These are phyloP conservation scores for Bhutanitis thaidina DNA, from an alignment of 2,888 invertebrate genomes.

Conservation along the genomic window DNA sequence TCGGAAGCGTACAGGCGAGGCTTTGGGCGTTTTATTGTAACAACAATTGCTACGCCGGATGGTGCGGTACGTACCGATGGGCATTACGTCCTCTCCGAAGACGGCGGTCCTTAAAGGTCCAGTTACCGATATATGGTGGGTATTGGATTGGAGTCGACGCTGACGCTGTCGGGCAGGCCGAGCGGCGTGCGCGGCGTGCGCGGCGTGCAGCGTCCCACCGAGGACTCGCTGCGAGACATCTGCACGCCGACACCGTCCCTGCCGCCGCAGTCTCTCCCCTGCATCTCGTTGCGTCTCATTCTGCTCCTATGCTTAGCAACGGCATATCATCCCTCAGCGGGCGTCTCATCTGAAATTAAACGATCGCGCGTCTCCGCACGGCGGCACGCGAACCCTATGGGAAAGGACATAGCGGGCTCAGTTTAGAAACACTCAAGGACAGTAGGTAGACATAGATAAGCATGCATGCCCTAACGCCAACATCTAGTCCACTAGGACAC, in stretches of 20 bases:
- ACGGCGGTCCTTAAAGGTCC: constrained; percentile 39
- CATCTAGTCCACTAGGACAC: constrained; percentile 56
- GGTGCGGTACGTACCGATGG: constrained; percentile 23
- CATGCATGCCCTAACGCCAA: constrained; percentile 74
- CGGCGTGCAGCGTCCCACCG: constrained; percentile 79
- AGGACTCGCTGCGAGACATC: constrained; percentile 88
- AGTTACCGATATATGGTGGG: constrained; percentile 93
- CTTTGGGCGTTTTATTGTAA: not conserved
- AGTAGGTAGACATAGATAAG: constrained; percentile 57
- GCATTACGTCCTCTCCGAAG: constrained; percentile 52
- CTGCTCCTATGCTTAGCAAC: constrained; percentile 68
- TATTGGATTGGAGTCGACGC: constrained; percentile 92
- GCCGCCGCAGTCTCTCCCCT: constrained; percentile 51
- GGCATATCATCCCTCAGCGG: constrained; percentile 69
- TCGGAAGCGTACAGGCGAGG: not conserved
- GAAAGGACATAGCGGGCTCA: constrained; percentile 53
- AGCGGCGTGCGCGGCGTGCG: constrained; percentile 70
- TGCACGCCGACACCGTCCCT: constrained; percentile 61
- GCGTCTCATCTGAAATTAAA: constrained; percentile 69
- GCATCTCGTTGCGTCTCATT: constrained; percentile 69
- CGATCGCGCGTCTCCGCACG: constrained; percentile 52
- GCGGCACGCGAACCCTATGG: constrained; percentile 46
- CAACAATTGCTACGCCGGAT: not conserved
- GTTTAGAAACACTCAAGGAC: constrained; percentile 56
- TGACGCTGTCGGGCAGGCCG: constrained; percentile 85